Percentiles rank a stretch among this genome's conserved stretches.
phyloP scores from a whole-genome alignment of 2,888 invertebrate species.

The Coelogynopora nodosa region DNA sequence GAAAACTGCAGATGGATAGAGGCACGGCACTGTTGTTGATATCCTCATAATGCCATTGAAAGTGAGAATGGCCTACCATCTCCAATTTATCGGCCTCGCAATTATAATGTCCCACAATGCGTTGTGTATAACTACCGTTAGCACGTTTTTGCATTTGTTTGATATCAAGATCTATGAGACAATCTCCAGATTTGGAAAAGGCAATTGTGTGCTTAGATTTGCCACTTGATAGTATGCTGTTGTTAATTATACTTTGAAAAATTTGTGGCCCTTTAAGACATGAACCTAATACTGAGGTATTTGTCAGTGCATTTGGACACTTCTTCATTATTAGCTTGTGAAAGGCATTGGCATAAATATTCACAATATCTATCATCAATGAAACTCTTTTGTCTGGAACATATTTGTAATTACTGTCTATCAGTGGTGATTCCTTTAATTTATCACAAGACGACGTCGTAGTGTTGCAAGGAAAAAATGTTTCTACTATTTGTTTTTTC shows the following conservation, averaged over 20 bases:
- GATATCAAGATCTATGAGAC: background rate
- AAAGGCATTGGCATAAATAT: background rate
- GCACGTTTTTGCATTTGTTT: background rate
- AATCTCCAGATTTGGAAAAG: background rate
- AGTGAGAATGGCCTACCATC: too few species aligned
- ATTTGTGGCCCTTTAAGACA: background rate
- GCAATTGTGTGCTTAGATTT: background rate
- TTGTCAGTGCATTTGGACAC: slow-evolving; percentile 49
- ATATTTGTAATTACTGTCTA: background rate
- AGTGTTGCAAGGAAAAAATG: background rate
- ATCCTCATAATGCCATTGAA: too few species aligned
- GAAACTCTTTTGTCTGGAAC: background rate
- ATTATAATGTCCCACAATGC: background rate
- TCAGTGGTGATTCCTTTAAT: background rate
- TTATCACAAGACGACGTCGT: background rate
- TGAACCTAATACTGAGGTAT: background rate
- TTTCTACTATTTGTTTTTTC: background rate
- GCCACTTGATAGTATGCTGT: background rate
- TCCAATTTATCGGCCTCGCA: too few species aligned
- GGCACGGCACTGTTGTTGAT: background rate
- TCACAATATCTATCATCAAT: background rate
- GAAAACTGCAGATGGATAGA: background rate
- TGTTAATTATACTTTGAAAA: background rate
- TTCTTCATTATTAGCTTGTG: slow-evolving; percentile 47
- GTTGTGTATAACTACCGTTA: background rate